A percentile compares a stretch with the other conserved stretches of the same genome.
Conservation (phyloP, 2,797 vertebrate genomes). For the Ctenosaura bakeri region DNA sequence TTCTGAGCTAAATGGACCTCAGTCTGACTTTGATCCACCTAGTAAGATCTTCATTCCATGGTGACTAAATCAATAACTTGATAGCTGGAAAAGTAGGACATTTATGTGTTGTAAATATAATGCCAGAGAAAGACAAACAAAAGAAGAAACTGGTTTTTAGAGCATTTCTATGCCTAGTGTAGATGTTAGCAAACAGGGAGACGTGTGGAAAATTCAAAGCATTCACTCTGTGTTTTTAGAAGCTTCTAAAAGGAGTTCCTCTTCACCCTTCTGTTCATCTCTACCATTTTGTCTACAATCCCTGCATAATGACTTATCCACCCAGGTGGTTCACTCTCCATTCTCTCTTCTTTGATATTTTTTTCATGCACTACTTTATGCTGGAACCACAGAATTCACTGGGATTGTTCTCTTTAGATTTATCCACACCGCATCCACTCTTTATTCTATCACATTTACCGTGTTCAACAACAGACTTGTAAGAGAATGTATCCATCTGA, state of each 20-base stretch:
- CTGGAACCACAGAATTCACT: constrained; percentile 1
- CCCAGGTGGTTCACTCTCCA: background rate
- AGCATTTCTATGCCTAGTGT: background rate
- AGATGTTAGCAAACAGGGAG: background rate
- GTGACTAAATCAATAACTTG: too few species aligned
- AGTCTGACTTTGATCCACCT: too few species aligned
- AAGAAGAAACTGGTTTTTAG: background rate
- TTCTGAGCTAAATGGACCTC: too few species aligned
- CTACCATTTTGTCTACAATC: background rate
- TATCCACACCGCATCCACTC: background rate
- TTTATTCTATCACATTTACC: background rate
- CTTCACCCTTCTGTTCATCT: background rate
- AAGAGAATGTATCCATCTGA: constrained; percentile 23
- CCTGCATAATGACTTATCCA: background rate
- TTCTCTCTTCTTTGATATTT: background rate
- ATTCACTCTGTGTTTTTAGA: background rate
- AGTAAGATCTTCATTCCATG: too few species aligned
- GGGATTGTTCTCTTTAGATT: constrained; percentile 2
- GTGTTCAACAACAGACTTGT: background rate
- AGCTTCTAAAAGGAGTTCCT: background rate
- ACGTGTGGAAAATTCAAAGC: background rate
- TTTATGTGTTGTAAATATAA: background rate
- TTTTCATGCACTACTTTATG: constrained; percentile 5
- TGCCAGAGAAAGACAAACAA: background rate
- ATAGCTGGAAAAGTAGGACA: too few species aligned